Percentiles rank a stretch among this genome's conserved stretches.
Evolutionary conservation across 1,140 invertebrate species (phyloP).

Genomic region (Lasioglossum baleicum): DNA sequence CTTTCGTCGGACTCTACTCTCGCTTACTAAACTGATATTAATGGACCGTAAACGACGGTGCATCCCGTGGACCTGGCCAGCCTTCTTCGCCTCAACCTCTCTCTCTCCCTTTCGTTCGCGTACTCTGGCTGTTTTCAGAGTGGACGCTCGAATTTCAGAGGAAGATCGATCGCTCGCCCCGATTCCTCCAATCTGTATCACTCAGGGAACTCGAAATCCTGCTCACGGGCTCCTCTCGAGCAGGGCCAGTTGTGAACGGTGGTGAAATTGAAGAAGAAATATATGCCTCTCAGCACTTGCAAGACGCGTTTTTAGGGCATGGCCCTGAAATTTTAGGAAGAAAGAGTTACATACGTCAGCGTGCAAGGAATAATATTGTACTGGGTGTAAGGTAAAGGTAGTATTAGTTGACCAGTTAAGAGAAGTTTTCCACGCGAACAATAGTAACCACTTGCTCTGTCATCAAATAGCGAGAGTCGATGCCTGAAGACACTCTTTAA

Average conservation of each 20-base stretch:
- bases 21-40: slow-evolving; percentile 66
- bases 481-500: too few species aligned
- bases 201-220: neutral
- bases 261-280: slow-evolving; percentile 4
- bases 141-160: neutral
- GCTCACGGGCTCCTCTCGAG: neutral
- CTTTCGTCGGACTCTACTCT: slow-evolving; percentile 57
- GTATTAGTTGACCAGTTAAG: too few species aligned
- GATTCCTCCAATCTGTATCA: neutral
- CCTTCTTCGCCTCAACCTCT: slow-evolving; percentile 6
- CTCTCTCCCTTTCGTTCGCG: too few species aligned
- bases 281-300: too few species aligned
- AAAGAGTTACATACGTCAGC: too few species aligned
- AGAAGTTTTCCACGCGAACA: too few species aligned
- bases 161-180: neutral
- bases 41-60: slow-evolving; percentile 59
- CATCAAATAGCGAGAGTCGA: too few species aligned
- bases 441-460: too few species aligned
- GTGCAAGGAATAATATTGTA: too few species aligned
- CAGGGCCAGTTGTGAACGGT: neutral
- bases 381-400: too few species aligned
- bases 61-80: neutral
- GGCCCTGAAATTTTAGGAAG: too few species aligned
- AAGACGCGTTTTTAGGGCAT: too few species aligned
- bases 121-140: neutral